Evolutionary conservation across 1,140 invertebrate species (phyloP), one percentile per base, ranked within the genome.

Genomic region (Pseudomyrmex cubaensis): DNA sequence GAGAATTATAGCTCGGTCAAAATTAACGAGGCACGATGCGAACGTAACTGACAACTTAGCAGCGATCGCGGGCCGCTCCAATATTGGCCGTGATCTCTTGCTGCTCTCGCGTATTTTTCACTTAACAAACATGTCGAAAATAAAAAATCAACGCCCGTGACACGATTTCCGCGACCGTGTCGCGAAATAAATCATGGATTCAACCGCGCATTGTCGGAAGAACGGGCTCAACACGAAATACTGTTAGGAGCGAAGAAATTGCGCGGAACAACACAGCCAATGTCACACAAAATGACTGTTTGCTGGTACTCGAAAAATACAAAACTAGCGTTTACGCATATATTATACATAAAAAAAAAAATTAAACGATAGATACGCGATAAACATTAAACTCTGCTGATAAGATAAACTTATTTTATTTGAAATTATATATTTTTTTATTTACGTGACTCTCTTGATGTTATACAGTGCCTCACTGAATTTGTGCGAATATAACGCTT

Each of bases 1-100:
- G 52, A 15, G 63, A 87, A 87, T 87, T 84, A 87, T 85, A 75
- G 73, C 62, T n/a, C 69, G 69, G 54, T 74, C 75, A 67, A 48
- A 70, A 80, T 80, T 80, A 80, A 75, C 46, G 44, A 35, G 17
- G 46, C 15, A 48, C 44, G 13, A 17, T 17, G 46, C 54, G 44
- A 70, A 70, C 54, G 22, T 59, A 72, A 80, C 76, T 59, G 66
- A 80, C 76, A 70, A 70, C 76, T 80, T 70, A 70, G 20, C 35
- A 35, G 35, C 52, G 25, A 13, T 25, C 20, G 57, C 52, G 25
- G 17, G 13, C 20, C 54, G 5, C 35, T 57, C 35, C 64, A 70
- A 69, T 70, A 78, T 78, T 69, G 50, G 76, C 15, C 13, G 35
- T 35, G 54, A 78, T 78, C 76, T 70, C 76, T 69, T 57, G 20